Base-by-base conservation (phyloP, 2,888 invertebrate genomes). In the Apeira syringaria region DNA sequence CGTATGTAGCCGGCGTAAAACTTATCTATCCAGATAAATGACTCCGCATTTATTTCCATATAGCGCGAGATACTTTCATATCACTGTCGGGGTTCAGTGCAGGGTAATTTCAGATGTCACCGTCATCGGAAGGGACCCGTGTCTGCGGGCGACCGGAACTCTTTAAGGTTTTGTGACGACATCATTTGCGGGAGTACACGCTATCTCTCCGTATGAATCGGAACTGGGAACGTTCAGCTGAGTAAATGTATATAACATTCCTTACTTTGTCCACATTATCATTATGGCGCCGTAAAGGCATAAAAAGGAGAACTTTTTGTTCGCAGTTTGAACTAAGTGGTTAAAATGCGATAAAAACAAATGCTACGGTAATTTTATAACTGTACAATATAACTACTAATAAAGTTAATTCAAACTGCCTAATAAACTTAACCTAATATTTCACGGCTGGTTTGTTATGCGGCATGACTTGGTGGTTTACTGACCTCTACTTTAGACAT, bases 91-190 rank as follows among this genome's bases (percentile, higher is more conserved):
- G 24, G 26, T 38, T 5, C 36, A 17, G 33, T 33, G 40, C 26
- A 33, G 50, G 52, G 62, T 64, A 58, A 64, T 59, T 63, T 53
- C 49, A 57, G 56, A 56, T 56, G 51, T 53, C 50, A 52, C 37
- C 43, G 45, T 52, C 57, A 59, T 64, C 68, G 70, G 68, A 69
- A 74, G 69, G 64, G 63, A 58, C 63, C 58, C 58, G 60, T 62
- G 62, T 62, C 65, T 65, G 59, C 61, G 59, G 67, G 68, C 64
- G 59, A 61, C 66, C 72, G 72, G 68, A 68, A 68, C 70, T 54
- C 59, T 57, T 60, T 44, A 56, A 53, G 61, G 53, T 58, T 50
- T 53, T 59, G 63, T 56, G 59, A 53, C 53, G 63, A 47, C 44
- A 45, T 70, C 68, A 65, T 72, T 70, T 72, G 68, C 50, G 59